Evolutionary conservation across 2,888 invertebrate species (phyloP).

Genomic region (Eupelmus urozonus): DNA sequence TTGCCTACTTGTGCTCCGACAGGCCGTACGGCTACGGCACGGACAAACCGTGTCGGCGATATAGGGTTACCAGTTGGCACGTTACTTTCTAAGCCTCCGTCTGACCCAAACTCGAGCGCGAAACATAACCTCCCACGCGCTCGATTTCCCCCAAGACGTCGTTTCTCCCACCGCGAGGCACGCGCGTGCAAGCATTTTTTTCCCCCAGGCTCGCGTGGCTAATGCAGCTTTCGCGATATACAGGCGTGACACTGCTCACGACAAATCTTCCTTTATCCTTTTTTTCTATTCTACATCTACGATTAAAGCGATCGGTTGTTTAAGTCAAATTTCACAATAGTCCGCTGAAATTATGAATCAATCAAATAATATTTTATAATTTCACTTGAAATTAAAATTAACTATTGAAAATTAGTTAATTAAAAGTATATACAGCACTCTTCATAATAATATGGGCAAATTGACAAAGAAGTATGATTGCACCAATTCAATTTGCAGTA

Average conservation of each 20-base stretch:
- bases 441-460: too few species aligned
- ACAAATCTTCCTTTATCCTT: background rate
- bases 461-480: too few species aligned
- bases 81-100: conserved; percentile 59
- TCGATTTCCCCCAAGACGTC: conserved; percentile 44
- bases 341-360: too few species aligned
- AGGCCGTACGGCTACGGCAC: conserved; percentile 49
- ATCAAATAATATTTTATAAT: too few species aligned
- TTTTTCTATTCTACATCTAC: too few species aligned
- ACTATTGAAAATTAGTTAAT: too few species aligned
- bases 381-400: too few species aligned
- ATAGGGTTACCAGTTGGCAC: conserved; percentile 64
- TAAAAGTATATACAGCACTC: too few species aligned
- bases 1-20: conserved; percentile 65
- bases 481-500: too few species aligned
- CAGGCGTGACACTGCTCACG: background rate
- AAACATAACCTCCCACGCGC: conserved; percentile 57
- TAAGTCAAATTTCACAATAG: too few species aligned
- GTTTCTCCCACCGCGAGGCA: background rate
- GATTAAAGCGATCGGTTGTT: too few species aligned
- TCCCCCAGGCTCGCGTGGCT: conserved; percentile 3
- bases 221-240: background rate
- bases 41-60: conserved; percentile 65
- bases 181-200: background rate
- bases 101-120: conserved; percentile 56